These are phyloP conservation scores for Menura novaehollandiae DNA, from an alignment of 2,113 vertebrate species.

Conservation along the genomic window DNA sequence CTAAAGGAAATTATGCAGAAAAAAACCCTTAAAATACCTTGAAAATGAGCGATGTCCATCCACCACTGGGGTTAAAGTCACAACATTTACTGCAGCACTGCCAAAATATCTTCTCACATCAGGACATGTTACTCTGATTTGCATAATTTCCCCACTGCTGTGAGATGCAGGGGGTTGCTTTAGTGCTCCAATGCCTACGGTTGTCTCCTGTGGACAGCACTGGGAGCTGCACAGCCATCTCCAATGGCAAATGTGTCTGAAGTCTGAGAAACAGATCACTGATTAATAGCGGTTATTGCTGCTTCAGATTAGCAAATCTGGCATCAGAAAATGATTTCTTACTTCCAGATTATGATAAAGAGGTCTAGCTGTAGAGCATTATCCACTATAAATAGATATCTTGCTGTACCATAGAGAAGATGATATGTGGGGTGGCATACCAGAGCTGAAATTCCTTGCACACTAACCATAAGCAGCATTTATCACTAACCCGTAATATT, in stretches of 20 bases:
- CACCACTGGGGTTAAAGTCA: accelerated
- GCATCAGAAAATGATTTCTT: not conserved
- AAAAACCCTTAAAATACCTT: not conserved
- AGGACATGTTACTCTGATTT: not conserved
- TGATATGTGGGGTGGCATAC: not conserved
- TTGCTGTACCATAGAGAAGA: not conserved
- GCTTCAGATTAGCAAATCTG: not conserved
- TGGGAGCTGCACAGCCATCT: not conserved
- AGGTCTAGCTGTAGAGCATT: not conserved
- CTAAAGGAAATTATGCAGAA: not conserved
- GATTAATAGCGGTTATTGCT: not conserved
- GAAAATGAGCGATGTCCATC: not conserved
- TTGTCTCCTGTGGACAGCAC: not conserved
- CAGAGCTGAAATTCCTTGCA: not conserved
- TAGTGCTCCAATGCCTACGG: not conserved
- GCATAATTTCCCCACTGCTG: not conserved
- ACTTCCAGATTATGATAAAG: not conserved
- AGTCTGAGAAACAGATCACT: not conserved
- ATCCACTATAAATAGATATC: not conserved
- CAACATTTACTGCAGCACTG: not conserved
- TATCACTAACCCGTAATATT: not conserved
- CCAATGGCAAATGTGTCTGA: not conserved
- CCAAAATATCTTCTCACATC: not conserved
- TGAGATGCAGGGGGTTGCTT: not conserved
- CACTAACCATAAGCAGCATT: not conserved